These are phyloP conservation scores for Centropyge bicolor DNA, from an alignment of 2,797 vertebrate species.

Conservation along the genomic window DNA sequence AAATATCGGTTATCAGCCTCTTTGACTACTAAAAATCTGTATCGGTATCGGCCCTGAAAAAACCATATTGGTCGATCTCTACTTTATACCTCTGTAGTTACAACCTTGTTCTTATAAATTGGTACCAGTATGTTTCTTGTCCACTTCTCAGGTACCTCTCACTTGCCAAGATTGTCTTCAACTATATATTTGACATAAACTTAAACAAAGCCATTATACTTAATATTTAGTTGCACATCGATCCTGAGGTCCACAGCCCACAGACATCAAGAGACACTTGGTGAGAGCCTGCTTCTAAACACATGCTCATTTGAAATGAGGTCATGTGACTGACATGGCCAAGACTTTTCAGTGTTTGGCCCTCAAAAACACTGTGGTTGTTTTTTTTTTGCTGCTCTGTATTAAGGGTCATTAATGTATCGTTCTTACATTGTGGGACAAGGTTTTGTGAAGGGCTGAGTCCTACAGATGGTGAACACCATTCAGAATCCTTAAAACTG, in stretches of 20 bases:
- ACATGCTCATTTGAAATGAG: not conserved
- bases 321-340: not conserved
- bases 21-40: too few relatives aligned
- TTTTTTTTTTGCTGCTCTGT: not conserved
- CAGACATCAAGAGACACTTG: not conserved
- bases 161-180: too few relatives aligned
- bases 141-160: too few relatives aligned
- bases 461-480: constrained; percentile 7
- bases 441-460: constrained; percentile 2
- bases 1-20: too few relatives aligned
- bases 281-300: not conserved
- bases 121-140: too few relatives aligned
- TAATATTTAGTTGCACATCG: not conserved
- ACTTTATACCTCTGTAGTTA: too few relatives aligned
- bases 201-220: not conserved
- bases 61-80: too few relatives aligned
- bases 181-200: not conserved
- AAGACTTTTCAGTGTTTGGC: not conserved
- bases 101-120: too few relatives aligned
- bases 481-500: constrained; percentile 2
- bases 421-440: not conserved
- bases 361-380: constrained; percentile 1
- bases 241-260: not conserved
- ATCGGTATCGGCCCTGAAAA: too few relatives aligned
- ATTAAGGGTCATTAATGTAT: not conserved